phyloP scores from a whole-genome alignment of 2,113 vertebrate species.

The Lampris megalopsis region DNA sequence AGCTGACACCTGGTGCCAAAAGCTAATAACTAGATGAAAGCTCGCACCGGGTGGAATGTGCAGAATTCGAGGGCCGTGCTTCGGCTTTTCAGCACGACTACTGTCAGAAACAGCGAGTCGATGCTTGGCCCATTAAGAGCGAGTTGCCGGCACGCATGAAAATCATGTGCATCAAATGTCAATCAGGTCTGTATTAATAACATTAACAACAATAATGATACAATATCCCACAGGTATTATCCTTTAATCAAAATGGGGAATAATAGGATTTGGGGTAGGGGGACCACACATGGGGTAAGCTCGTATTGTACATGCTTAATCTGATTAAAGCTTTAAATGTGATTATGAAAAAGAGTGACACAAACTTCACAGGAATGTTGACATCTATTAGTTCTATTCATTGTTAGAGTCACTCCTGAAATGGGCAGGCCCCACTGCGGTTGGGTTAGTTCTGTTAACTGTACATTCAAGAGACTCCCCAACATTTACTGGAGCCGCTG shows the following conservation, averaged over 20 bases:
- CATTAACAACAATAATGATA: slow-evolving; percentile 75
- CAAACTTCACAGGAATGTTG: slow-evolving; percentile 79
- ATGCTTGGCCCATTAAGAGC: slow-evolving; percentile 8
- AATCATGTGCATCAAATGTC: slow-evolving; percentile 60
- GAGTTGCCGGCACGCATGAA: slow-evolving; percentile 36
- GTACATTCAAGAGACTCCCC: slow-evolving; percentile 28
- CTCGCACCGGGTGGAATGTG: slow-evolving; percentile 46
- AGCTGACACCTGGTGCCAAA: slow-evolving; percentile 46
- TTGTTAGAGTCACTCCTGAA: slow-evolving; percentile 45
- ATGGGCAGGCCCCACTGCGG: slow-evolving; percentile 39
- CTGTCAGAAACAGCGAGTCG: slow-evolving; percentile 1
- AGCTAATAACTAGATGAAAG: slow-evolving; percentile 16
- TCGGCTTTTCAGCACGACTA: slow-evolving; percentile 21
- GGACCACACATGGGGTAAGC: slow-evolving; percentile 83
- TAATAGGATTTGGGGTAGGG: slow-evolving; percentile 77
- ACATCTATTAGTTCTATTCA: slow-evolving; percentile 52
- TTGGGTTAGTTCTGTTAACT: slow-evolving; percentile 38
- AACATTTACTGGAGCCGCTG: slow-evolving; percentile 26
- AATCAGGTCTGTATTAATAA: slow-evolving; percentile 66
- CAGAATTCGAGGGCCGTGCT: slow-evolving; percentile 24
- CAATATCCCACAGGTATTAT: slow-evolving; percentile 83
- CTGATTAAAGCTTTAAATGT: slow-evolving; percentile 80
- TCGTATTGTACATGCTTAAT: slow-evolving; percentile 80
- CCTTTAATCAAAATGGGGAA: slow-evolving; percentile 78
- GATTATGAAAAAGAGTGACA: slow-evolving; percentile 81